These are phyloP conservation scores for Eupithecia subumbrata DNA, from an alignment of 2,888 invertebrate species.

Conservation along the genomic window DNA sequence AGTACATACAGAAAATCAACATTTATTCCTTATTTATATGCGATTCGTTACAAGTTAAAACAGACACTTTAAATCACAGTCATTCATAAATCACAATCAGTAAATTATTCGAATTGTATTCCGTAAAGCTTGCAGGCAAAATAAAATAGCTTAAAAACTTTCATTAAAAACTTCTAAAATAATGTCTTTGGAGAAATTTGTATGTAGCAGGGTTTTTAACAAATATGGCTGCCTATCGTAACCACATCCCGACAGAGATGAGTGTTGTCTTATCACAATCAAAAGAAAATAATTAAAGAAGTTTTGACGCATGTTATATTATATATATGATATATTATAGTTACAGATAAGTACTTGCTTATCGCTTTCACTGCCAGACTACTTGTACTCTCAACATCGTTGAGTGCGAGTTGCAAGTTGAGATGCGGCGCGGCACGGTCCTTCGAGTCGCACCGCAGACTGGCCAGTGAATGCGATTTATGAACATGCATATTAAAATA, in stretches of 20 bases:
- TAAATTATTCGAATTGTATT: neutral
- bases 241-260: conserved; percentile 86
- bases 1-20: neutral
- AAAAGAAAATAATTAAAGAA: too few relatives aligned
- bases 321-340: too few relatives aligned
- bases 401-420: too few relatives aligned
- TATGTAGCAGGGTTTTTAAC: conserved; percentile 57
- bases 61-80: neutral
- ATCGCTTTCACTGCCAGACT: too few relatives aligned
- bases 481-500: too few relatives aligned
- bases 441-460: too few relatives aligned
- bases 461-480: too few relatives aligned
- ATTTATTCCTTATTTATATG: neutral
- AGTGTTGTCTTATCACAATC: conserved; percentile 82
- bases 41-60: neutral
- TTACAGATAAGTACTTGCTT: too few relatives aligned
- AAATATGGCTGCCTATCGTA: conserved; percentile 93
- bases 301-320: too few relatives aligned
- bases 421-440: too few relatives aligned
- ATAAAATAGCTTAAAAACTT: neutral
- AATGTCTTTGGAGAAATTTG: neutral
- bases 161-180: neutral
- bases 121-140: neutral
- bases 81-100: neutral
- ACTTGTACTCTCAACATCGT: too few relatives aligned